Conservation (phyloP, 2,888 invertebrate species). For the Lamellibrachia satsuma region DNA sequence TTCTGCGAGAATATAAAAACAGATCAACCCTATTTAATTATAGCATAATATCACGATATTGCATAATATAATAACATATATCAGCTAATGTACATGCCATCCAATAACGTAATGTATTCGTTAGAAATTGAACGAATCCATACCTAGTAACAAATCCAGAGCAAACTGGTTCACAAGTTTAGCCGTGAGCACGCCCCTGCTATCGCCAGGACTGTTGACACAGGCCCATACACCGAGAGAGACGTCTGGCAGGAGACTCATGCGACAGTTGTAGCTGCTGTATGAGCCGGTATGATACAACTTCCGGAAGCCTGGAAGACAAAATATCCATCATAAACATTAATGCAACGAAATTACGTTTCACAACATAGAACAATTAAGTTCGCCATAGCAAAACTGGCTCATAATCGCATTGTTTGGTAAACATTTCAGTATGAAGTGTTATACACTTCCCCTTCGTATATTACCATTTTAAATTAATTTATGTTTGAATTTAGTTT, state of each 20-base stretch:
- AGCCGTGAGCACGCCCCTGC: background rate
- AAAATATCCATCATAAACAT: background rate
- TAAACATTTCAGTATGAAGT: too few species aligned
- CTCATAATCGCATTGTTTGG: too few species aligned
- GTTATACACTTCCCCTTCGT: too few species aligned
- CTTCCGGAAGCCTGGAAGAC: slow-evolving; percentile 17
- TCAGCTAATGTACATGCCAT: too few species aligned
- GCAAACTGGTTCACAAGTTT: slow-evolving; percentile 14
- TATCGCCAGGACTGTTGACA: slow-evolving; percentile 30
- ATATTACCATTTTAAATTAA: too few species aligned
- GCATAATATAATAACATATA: too few species aligned
- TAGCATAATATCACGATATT: too few species aligned
- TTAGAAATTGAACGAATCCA: background rate
- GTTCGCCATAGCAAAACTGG: too few species aligned
- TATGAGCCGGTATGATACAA: slow-evolving; percentile 28
- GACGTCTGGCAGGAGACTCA: slow-evolving; percentile 28
- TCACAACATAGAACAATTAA: too few species aligned
- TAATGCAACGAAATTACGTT: background rate
- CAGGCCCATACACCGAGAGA: slow-evolving; percentile 31
- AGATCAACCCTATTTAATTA: too few species aligned
- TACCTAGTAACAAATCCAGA: slow-evolving; percentile 29
- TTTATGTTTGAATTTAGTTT: too few species aligned
- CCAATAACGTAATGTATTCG: background rate
- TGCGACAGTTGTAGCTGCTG: slow-evolving; percentile 31
- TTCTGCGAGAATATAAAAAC: background rate